Percentiles rank a stretch among this genome's conserved stretches.
Conservation (phyloP, 2,797 vertebrate species). For the Tokudaia tokunoshimensis region DNA sequence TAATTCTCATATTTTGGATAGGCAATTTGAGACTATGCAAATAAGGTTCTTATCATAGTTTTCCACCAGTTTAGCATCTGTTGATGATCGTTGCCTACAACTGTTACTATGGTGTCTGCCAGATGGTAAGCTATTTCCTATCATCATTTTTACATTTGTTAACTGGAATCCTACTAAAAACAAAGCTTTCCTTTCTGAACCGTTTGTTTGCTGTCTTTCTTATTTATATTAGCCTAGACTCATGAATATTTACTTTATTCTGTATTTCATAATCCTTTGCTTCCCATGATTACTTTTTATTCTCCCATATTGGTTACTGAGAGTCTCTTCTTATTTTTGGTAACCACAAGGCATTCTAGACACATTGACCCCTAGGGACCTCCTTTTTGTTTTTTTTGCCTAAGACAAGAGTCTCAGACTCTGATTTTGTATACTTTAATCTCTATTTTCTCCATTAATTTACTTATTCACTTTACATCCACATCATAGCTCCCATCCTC, state of each 20-base stretch:
- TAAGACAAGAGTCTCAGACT: background rate
- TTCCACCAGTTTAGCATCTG: background rate
- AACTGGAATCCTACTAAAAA: background rate
- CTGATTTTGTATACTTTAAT: background rate
- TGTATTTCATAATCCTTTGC: background rate
- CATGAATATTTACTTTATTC: background rate
- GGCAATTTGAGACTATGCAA: background rate
- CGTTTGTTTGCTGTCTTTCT: background rate
- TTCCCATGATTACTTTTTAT: background rate
- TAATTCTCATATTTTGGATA: background rate
- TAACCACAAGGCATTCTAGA: background rate
- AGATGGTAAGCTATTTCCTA: background rate
- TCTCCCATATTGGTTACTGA: background rate
- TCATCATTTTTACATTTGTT: background rate
- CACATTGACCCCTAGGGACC: too few species aligned
- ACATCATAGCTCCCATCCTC: background rate
- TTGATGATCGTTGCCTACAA: background rate
- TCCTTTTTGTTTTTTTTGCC: background rate
- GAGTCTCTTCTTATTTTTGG: background rate
- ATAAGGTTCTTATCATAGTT: background rate
- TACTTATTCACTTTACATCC: too few species aligned
- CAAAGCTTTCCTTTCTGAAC: background rate
- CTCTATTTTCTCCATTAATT: background rate
- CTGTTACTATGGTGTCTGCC: background rate
- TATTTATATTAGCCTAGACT: background rate